A percentile compares a stretch with the other conserved stretches of the same genome.
These are phyloP conservation scores for Hypomesus transpacificus DNA, from an alignment of 2,113 vertebrate genomes.

Conservation along the genomic window DNA sequence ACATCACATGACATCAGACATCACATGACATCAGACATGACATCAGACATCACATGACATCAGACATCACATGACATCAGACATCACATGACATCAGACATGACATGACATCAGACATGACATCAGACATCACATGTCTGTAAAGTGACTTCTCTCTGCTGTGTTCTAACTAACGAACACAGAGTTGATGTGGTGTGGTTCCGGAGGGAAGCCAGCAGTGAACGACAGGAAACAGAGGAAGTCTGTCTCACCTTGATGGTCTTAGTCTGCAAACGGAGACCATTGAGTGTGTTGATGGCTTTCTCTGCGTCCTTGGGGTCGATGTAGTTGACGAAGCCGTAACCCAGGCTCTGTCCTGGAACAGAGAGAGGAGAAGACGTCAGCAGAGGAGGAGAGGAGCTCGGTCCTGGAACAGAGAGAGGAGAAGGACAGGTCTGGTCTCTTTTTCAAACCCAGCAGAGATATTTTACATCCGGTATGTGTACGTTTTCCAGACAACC, in stretches of 20 bases:
- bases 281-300: constrained; percentile 99
- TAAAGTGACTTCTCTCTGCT: no score
- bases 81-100: background rate
- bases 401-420: no score
- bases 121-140: no score
- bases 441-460: no score
- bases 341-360: constrained; percentile 98
- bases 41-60: background rate
- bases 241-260: constrained; percentile 96
- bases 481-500: constrained; percentile 42
- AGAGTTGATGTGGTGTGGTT: no score
- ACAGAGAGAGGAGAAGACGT: constrained; percentile 19
- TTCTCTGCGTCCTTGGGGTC: constrained; percentile 99
- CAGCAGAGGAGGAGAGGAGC: no score
- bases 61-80: background rate
- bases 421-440: no score
- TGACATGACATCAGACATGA: background rate
- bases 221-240: background rate
- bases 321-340: constrained; percentile 99
- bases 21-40: no score
- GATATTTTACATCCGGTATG: no score
- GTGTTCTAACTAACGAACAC: no score
- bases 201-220: no score
- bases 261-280: constrained; percentile 99
- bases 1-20: no score